Conservation (phyloP, 2,888 invertebrate genomes). For the Dryobota labecula region DNA sequence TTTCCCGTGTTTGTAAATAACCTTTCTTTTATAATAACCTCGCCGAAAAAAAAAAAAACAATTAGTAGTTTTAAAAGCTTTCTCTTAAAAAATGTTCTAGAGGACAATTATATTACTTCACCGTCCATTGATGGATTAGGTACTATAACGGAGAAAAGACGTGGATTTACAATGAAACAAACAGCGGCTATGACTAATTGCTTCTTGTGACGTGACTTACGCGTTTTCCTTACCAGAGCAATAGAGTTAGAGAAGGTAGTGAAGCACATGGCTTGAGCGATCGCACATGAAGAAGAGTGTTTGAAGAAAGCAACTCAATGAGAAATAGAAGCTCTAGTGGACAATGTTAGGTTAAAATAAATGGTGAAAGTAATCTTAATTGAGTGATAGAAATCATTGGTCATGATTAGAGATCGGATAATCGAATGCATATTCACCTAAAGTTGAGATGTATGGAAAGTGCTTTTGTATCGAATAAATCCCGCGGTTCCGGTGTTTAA, state of each 20-base stretch:
- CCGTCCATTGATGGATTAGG: neutral
- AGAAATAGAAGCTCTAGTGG: neutral
- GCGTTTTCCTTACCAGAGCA: neutral
- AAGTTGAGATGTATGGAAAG: no score
- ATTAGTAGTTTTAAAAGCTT: conserved; percentile 22
- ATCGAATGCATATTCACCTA: no score
- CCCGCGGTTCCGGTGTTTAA: no score
- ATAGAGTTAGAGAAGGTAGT: no score
- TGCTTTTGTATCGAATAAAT: no score
- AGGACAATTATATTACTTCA: conserved; percentile 32
- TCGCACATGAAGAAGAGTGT: neutral
- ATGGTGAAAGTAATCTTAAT: no score
- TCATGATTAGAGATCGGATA: no score
- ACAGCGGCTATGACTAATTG: neutral
- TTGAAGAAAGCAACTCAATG: no score
- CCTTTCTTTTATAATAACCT: neutral
- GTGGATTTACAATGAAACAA: conserved; percentile 1
- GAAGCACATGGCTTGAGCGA: neutral
- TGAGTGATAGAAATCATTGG: no score
- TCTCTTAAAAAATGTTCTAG: conserved; percentile 23
- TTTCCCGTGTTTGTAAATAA: neutral
- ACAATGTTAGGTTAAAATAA: neutral
- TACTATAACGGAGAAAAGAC: neutral
- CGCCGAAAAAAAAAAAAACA: conserved; percentile 5
- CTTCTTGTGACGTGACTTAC: neutral